These are phyloP conservation scores for Chionoecetes opilio DNA, from an alignment of 1,140 invertebrate species.

Conservation along the genomic window DNA sequence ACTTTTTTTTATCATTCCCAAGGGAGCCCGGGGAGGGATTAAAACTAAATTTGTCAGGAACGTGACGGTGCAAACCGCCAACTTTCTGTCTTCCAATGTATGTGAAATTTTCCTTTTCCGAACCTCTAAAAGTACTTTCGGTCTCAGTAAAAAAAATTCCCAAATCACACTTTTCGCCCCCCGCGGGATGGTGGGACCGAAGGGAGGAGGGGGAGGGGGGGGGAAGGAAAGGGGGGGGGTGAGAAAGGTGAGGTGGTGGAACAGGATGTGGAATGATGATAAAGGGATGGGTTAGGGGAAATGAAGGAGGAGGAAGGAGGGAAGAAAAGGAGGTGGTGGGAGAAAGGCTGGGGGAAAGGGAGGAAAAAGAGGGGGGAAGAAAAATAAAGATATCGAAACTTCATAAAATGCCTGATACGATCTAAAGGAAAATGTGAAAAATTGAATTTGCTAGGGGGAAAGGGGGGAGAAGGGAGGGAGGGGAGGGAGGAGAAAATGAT, in stretches of 20 bases:
- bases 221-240: too few species aligned
- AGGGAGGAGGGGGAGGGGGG: too few species aligned
- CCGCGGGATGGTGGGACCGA: not conserved
- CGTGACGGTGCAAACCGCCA: too few species aligned
- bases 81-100: too few species aligned
- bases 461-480: not conserved
- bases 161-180: not conserved
- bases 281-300: not conserved
- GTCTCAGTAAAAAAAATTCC: not conserved
- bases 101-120: not conserved
- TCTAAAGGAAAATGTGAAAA: too few species aligned
- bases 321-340: too few species aligned
- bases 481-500: too few species aligned
- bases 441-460: not conserved
- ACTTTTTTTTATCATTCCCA: too few species aligned
- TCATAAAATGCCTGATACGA: not conserved
- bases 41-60: too few species aligned
- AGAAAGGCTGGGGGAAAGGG: not conserved
- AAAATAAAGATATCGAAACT: not conserved
- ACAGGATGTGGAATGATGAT: too few species aligned
- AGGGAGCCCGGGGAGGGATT: too few species aligned
- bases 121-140: not conserved
- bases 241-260: too few species aligned
- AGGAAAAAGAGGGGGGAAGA: not conserved
- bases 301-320: not conserved